A percentile compares a stretch with the other conserved stretches of the same genome.
These are phyloP conservation scores for Xiphophorus birchmanni DNA, from an alignment of 2,797 vertebrate species.

Conservation along the genomic window DNA sequence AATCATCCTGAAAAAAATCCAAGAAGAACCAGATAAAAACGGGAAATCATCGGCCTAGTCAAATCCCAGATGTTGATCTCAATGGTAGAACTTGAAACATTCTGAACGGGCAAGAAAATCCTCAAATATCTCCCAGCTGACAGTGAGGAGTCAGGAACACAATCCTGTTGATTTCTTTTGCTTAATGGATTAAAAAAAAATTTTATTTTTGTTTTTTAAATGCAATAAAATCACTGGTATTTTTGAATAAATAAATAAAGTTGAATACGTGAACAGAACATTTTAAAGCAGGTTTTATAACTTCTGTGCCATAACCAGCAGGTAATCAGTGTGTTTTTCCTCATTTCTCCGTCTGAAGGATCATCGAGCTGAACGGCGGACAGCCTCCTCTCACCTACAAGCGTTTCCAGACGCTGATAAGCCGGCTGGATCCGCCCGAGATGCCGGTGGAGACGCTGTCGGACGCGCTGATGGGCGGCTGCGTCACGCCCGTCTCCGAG, in stretches of 20 bases:
- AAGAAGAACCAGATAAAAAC: neutral
- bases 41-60: neutral
- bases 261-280: neutral
- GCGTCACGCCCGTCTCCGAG: conserved; percentile 78
- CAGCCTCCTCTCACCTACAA: conserved; percentile 85
- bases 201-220: neutral
- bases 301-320: neutral
- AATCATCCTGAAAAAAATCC: neutral
- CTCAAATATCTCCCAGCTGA: neutral
- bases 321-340: neutral
- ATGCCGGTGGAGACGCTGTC: conserved; percentile 79
- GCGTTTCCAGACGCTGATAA: conserved; percentile 84
- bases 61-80: neutral
- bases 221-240: neutral
- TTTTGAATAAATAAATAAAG: too few relatives aligned
- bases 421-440: conserved; percentile 80
- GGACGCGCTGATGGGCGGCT: conserved; percentile 74
- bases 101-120: neutral
- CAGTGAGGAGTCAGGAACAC: neutral
- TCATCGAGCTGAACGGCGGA: conserved; percentile 81
- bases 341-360: conserved; percentile 51
- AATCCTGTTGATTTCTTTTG: neutral
- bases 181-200: neutral
- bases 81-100: neutral
- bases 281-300: neutral